These are phyloP conservation scores for Palythoa grandiflora DNA, from an alignment of 92 coral and sea anemone species.

Conservation along the genomic window DNA sequence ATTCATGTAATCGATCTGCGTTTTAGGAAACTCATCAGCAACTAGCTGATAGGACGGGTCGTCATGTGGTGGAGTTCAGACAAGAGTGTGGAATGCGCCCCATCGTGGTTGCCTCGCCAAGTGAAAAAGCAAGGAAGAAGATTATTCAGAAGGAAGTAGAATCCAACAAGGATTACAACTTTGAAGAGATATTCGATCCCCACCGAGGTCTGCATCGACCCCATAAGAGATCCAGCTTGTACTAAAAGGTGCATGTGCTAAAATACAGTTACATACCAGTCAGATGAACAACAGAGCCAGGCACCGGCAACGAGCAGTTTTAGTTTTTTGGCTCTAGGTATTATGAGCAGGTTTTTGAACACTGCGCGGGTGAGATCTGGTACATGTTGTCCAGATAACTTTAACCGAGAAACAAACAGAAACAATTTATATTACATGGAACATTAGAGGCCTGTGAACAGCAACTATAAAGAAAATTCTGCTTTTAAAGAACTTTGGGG, in stretches of 20 bases:
- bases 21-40: constrained; percentile 94
- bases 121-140: constrained; percentile 74
- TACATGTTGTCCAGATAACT: no score
- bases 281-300: not conserved
- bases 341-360: no score
- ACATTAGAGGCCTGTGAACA: no score
- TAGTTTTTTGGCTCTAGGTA: no score
- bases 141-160: constrained; percentile 75
- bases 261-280: not conserved
- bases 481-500: no score
- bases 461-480: no score
- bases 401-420: no score
- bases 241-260: constrained; percentile 1
- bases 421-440: no score
- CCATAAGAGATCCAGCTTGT: constrained; percentile 74
- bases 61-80: constrained; percentile 94
- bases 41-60: constrained; percentile 97
- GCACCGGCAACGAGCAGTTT: not conserved
- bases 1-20: not conserved
- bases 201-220: constrained; percentile 96
- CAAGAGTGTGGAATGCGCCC: constrained; percentile 94
- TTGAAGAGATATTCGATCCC: constrained; percentile 93
- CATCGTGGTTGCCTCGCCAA: constrained; percentile 88
- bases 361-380: no score
- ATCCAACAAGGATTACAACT: constrained; percentile 81